Evolutionary conservation across 2,888 invertebrate genomes (phyloP).

Genomic region (Odontomyia ornata): DNA sequence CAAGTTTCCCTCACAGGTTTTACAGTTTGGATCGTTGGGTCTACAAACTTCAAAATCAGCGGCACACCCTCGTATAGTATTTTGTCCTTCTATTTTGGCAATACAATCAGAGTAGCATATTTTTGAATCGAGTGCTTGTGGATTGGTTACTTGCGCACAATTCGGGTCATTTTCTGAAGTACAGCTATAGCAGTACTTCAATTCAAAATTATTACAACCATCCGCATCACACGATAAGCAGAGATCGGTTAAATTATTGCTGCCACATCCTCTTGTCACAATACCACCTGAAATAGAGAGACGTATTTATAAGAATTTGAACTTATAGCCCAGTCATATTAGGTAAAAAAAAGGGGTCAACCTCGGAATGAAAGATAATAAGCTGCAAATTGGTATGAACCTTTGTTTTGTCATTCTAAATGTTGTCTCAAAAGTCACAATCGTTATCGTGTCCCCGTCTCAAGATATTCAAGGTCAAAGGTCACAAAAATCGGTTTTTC

Average conservation of each 20-base stretch:
- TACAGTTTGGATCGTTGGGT: conserved; percentile 14
- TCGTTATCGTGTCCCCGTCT: too few relatives aligned
- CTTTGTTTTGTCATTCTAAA: too few relatives aligned
- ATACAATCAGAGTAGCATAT: conserved; percentile 45
- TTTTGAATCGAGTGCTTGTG: conserved; percentile 55
- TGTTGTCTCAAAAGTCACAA: too few relatives aligned
- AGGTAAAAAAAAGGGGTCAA: too few relatives aligned
- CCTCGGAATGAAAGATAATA: too few relatives aligned
- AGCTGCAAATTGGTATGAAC: too few relatives aligned
- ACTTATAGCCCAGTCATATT: too few relatives aligned
- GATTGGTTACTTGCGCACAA: conserved; percentile 57
- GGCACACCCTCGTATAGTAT: conserved; percentile 32
- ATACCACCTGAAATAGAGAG: not conserved
- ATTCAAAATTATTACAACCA: conserved; percentile 55
- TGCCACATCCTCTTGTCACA: conserved; percentile 46
- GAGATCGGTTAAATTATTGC: not conserved
- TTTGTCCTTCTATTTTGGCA: not conserved
- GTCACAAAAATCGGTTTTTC: too few relatives aligned
- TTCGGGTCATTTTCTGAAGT: conserved; percentile 53
- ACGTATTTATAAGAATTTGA: not conserved
- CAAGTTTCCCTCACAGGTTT: not conserved
- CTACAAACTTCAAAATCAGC: not conserved
- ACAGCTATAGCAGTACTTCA: conserved; percentile 58
- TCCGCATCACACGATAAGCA: conserved; percentile 55
- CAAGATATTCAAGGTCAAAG: too few relatives aligned